Evolutionary conservation across 2,888 invertebrate genomes (phyloP).

Genomic region (Steinernema hermaphroditum): DNA sequence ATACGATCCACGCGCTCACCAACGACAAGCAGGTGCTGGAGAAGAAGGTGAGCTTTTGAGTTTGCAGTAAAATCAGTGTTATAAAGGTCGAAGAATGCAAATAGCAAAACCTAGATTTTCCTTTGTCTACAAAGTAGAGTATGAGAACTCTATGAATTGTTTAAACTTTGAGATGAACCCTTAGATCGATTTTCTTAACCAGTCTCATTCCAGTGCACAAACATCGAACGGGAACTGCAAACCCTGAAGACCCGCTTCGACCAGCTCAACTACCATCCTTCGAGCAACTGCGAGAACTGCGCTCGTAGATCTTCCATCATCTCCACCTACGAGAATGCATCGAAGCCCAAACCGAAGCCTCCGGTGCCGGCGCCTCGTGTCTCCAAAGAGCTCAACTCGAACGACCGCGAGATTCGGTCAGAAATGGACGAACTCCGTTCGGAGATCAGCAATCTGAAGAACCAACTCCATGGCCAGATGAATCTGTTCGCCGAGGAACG

Average conservation of each 20-base stretch:
- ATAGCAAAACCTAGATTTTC: too few species aligned
- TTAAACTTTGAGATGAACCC: too few species aligned
- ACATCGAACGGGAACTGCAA: slow-evolving; percentile 42
- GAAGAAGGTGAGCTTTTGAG: slow-evolving; percentile 36
- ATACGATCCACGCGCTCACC: slow-evolving; percentile 36
- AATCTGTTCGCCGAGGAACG: slow-evolving; percentile 43
- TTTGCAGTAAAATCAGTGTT: not conserved
- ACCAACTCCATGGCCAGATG: slow-evolving; percentile 43
- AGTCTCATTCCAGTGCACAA: slow-evolving; percentile 32
- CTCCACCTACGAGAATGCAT: slow-evolving; percentile 20
- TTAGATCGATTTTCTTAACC: too few species aligned
- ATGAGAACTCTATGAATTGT: too few species aligned
- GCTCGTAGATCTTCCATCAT: slow-evolving; percentile 6
- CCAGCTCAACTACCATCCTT: slow-evolving; percentile 15
- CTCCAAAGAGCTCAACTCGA: slow-evolving; percentile 32
- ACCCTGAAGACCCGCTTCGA: slow-evolving; percentile 36
- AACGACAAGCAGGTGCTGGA: slow-evolving; percentile 44
- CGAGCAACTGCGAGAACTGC: slow-evolving; percentile 36
- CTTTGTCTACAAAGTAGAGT: too few species aligned
- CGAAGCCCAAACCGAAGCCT: slow-evolving; percentile 17
- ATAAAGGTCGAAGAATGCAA: too few species aligned
- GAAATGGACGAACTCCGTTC: slow-evolving; percentile 42
- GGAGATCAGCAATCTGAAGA: slow-evolving; percentile 39
- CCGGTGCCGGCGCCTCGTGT: slow-evolving; percentile 42
- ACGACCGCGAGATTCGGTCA: slow-evolving; percentile 37